phyloP scores from a whole-genome alignment of 2,888 invertebrate genomes.

The Stenodera caucasica region DNA sequence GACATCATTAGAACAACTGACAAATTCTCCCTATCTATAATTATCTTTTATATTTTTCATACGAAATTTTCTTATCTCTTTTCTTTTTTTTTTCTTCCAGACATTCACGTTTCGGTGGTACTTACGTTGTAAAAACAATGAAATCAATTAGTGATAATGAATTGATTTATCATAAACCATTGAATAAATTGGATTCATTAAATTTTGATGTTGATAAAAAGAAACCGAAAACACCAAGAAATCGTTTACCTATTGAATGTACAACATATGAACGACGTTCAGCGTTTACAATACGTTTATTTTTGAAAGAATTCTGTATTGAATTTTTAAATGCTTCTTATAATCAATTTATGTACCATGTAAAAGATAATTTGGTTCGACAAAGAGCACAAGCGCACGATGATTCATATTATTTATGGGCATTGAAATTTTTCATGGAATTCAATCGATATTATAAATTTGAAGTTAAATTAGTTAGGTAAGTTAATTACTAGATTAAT shows the following conservation, averaged over 20 bases:
- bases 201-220: constrained; percentile 77
- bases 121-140: constrained; percentile 88
- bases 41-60: background rate
- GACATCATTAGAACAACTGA: too few species aligned
- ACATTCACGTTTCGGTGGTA: constrained; percentile 93
- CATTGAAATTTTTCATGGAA: constrained; percentile 94
- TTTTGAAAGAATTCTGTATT: constrained; percentile 91
- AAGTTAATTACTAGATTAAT: too few species aligned
- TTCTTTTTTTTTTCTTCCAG: constrained; percentile 55
- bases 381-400: constrained; percentile 78
- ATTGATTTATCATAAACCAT: constrained; percentile 84
- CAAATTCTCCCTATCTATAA: background rate
- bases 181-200: constrained; percentile 74
- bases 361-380: constrained; percentile 74
- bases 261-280: constrained; percentile 75
- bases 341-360: constrained; percentile 88
- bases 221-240: constrained; percentile 72
- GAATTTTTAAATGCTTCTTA: constrained; percentile 92
- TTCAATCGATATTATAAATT: constrained; percentile 89
- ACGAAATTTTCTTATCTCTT: background rate
- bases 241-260: constrained; percentile 68
- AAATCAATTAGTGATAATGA: constrained; percentile 89
- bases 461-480: constrained; percentile 88
- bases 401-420: constrained; percentile 93
- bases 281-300: constrained; percentile 84